Evolutionary conservation across 2,113 vertebrate species (phyloP).

Genomic region (Dinomys branickii): DNA sequence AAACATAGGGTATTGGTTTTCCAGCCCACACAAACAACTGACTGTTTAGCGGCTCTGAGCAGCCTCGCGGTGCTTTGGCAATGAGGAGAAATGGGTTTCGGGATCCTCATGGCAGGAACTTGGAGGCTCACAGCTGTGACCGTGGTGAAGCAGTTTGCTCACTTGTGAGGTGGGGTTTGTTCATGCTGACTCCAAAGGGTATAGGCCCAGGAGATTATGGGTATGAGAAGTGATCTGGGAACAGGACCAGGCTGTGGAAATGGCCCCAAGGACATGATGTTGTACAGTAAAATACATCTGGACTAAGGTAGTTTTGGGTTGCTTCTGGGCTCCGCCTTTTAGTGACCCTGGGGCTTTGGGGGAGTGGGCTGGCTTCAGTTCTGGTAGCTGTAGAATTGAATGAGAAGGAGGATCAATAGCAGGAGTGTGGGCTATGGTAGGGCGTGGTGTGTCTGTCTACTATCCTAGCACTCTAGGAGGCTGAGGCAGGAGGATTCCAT

Average conservation of each 20-base stretch:
- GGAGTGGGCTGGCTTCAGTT: neutral
- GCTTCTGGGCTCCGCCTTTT: neutral
- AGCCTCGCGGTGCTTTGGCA: neutral
- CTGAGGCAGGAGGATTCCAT: neutral
- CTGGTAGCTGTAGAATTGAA: neutral
- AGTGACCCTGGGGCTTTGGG: too few relatives aligned
- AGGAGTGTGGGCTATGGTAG: neutral
- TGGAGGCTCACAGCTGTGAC: neutral
- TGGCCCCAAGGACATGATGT: neutral
- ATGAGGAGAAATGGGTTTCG: fast-evolving
- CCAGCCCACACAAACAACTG: neutral
- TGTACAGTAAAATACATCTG: neutral
- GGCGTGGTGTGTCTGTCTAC: fast-evolving
- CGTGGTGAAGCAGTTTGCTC: neutral
- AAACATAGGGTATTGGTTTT: neutral
- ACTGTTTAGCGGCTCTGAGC: fast-evolving
- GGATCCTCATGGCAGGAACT: fast-evolving
- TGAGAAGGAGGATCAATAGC: too few relatives aligned
- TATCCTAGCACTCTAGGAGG: neutral
- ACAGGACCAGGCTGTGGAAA: too few relatives aligned
- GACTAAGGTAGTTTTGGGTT: fast-evolving
- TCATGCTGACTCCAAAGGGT: neutral
- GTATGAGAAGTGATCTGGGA: neutral
- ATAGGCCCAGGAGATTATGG: neutral
- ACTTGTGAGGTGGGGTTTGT: too few relatives aligned